These are phyloP conservation scores for Labroides dimidiatus DNA, from an alignment of 2,797 vertebrate genomes.

Conservation along the genomic window DNA sequence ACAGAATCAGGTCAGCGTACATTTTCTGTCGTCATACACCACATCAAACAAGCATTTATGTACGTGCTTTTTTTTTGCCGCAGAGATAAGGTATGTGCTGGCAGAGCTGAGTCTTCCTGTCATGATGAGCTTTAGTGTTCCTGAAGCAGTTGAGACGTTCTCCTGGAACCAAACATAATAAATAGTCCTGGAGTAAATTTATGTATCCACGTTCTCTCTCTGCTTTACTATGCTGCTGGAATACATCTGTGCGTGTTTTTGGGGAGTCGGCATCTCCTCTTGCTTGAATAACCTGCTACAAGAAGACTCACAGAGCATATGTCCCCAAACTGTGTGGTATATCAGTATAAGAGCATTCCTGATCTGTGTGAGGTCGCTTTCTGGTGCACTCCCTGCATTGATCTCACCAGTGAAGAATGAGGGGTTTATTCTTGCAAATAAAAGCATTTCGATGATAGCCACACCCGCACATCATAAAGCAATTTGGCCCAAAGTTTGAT, in stretches of 20 bases:
- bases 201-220: constrained; percentile 55
- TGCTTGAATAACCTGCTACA: constrained; percentile 55
- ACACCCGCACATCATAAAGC: constrained; percentile 58
- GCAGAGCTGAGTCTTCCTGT: constrained; percentile 48
- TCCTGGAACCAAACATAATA: constrained; percentile 66
- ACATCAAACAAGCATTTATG: neutral
- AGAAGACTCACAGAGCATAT: constrained; percentile 18
- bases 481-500: constrained; percentile 44
- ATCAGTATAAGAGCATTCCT: constrained; percentile 40
- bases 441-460: constrained; percentile 47
- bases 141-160: constrained; percentile 55
- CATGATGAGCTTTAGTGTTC: constrained; percentile 79
- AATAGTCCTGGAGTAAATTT: constrained; percentile 71
- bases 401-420: constrained; percentile 75
- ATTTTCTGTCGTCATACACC: constrained; percentile 27
- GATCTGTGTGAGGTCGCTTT: constrained; percentile 65
- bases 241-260: constrained; percentile 32
- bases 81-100: constrained; percentile 57
- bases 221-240: constrained; percentile 54
- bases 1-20: too few relatives aligned
- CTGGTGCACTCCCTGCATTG: constrained; percentile 57
- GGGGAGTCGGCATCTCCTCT: constrained; percentile 27
- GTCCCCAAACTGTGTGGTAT: constrained; percentile 42
- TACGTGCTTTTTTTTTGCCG: constrained; percentile 19
- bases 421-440: constrained; percentile 62